Conservation (phyloP, 2,888 invertebrate genomes). For the Patella depressa region DNA sequence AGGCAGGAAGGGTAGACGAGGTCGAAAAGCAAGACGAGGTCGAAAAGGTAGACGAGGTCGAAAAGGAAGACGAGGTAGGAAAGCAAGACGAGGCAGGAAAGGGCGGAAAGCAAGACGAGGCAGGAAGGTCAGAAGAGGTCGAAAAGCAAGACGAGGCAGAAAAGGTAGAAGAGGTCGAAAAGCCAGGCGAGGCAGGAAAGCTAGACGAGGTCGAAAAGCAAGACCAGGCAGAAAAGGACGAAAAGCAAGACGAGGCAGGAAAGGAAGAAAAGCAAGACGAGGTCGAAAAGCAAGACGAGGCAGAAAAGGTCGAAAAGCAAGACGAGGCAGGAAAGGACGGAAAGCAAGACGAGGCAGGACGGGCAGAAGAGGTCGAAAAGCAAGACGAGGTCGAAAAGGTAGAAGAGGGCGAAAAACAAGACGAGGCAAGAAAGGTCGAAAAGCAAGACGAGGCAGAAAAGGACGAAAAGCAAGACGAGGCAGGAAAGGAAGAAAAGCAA, state of each 20-base stretch:
- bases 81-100: too few species aligned
- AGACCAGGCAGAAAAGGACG: not conserved
- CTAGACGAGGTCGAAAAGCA: not conserved
- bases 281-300: not conserved
- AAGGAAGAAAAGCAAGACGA: not conserved
- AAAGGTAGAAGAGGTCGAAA: constrained; percentile 8
- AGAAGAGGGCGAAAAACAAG: too few species aligned
- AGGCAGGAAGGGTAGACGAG: not conserved
- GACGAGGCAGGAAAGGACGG: not conserved
- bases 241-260: not conserved
- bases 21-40: not conserved
- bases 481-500: too few species aligned
- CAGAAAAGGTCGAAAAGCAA: not conserved
- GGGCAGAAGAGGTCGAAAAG: too few species aligned
- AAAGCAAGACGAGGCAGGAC: not conserved
- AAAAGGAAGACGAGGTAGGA: not conserved
- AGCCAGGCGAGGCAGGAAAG: not conserved
- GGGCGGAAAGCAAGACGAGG: not conserved
- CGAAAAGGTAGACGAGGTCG: too few species aligned
- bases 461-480: too few species aligned
- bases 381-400: too few species aligned
- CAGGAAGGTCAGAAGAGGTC: not conserved
- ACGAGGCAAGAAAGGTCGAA: too few species aligned
- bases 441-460: too few species aligned
- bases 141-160: not conserved